Evolutionary conservation across 30 jellyfish, hydroid and myxozoan species (phyloP).

Genomic region (Chrysaora quinquecirrha): DNA sequence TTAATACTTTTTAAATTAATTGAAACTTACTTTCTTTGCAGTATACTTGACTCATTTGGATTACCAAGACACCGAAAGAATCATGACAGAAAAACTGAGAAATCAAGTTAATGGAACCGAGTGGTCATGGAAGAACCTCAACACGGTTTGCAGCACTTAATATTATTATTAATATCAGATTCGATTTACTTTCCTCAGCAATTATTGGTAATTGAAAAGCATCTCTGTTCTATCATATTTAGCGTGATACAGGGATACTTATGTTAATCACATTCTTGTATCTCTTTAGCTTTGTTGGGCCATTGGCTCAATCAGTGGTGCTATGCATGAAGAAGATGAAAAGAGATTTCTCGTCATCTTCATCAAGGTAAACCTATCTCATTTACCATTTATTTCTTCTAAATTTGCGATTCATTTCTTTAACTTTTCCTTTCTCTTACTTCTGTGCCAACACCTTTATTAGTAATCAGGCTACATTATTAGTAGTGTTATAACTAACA

Average conservation of each 20-base stretch:
- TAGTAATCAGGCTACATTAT: too few relatives aligned
- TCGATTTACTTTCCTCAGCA: too few relatives aligned
- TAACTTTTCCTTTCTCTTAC: neutral
- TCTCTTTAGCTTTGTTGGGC: conserved; percentile 97
- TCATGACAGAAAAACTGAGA: conserved; percentile 95
- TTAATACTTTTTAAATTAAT: too few relatives aligned
- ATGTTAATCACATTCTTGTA: too few relatives aligned
- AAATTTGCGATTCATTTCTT: neutral
- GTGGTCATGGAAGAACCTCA: conserved; percentile 98
- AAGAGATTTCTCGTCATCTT: conserved; percentile 96
- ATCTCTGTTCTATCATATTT: too few relatives aligned
- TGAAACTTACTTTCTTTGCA: conserved; percentile 16
- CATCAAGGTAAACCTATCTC: conserved; percentile 77
- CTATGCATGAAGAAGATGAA: conserved; percentile 99
- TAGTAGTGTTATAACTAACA: too few relatives aligned
- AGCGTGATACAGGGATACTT: too few relatives aligned
- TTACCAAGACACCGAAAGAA: conserved; percentile 95
- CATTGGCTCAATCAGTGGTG: conserved; percentile 99
- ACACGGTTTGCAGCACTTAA: conserved; percentile 97
- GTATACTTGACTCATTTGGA: conserved; percentile 98
- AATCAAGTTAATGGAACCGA: conserved; percentile 97
- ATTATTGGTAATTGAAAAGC: too few relatives aligned
- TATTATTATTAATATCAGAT: too few relatives aligned
- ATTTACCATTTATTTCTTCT: neutral
- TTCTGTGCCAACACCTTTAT: too few relatives aligned